Percentiles rank a stretch among this genome's conserved stretches.
These are phyloP conservation scores for Alitta virens DNA, from an alignment of 2,888 invertebrate species.

Conservation along the genomic window DNA sequence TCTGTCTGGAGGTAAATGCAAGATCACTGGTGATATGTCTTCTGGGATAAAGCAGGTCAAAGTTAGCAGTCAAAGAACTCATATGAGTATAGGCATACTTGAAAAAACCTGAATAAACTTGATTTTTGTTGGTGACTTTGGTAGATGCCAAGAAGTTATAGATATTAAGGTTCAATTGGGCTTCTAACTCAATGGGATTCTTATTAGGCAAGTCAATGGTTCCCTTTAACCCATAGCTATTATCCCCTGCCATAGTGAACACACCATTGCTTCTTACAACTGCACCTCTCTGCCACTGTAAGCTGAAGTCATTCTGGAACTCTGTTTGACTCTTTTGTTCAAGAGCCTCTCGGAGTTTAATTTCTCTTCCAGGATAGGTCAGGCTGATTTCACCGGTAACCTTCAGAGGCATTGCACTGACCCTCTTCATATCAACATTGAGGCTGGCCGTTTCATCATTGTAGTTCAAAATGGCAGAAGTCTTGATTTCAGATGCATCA, in stretches of 20 bases:
- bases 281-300: background rate
- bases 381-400: background rate
- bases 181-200: background rate
- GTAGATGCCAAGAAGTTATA: background rate
- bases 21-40: background rate
- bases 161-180: background rate
- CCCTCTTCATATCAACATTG: constrained; percentile 18
- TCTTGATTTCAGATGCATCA: background rate
- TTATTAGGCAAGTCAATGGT: background rate
- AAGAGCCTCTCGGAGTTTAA: constrained; percentile 4
- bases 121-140: background rate
- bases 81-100: background rate
- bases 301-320: background rate
- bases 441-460: constrained; percentile 1
- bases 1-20: background rate
- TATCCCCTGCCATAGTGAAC: background rate
- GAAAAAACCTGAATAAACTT: background rate
- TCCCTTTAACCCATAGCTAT: background rate
- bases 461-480: background rate
- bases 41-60: background rate
- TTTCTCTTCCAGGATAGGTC: constrained; percentile 20
- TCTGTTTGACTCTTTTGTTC: background rate
- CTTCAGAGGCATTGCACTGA: constrained; percentile 18
- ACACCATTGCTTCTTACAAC: background rate
- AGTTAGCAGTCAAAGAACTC: background rate